Percentiles rank a stretch among this genome's conserved stretches.
phyloP scores from a whole-genome alignment of 2,113 vertebrate species.

The Tragelaphus imberbis region DNA sequence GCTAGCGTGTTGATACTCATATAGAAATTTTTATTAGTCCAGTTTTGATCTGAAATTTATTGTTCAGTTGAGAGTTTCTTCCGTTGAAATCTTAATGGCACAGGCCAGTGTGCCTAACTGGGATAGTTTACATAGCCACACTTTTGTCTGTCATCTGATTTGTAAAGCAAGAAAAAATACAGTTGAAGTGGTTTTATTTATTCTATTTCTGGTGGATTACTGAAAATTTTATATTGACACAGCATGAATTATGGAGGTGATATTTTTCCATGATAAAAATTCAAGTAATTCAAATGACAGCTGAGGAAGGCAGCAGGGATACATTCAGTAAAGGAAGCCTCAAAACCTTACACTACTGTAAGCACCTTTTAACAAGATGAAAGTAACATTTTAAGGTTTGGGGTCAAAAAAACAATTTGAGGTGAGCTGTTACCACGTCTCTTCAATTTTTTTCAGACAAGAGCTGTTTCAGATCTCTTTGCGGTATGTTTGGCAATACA shows the following conservation, averaged over 20 bases:
- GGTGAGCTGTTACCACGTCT: conserved; percentile 69
- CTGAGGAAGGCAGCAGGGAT: conserved; percentile 35
- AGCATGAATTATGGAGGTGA: conserved; percentile 18
- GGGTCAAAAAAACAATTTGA: conserved; percentile 62
- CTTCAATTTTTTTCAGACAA: conserved; percentile 66
- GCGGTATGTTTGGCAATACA: conserved; percentile 78
- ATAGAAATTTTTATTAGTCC: conserved; percentile 11
- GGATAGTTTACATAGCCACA: background rate
- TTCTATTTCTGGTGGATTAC: conserved; percentile 35
- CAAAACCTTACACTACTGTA: conserved; percentile 48
- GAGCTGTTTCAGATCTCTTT: conserved; percentile 72
- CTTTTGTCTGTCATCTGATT: background rate
- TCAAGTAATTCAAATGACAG: conserved; percentile 41
- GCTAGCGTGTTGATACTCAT: conserved; percentile 9
- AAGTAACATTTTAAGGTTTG: conserved; percentile 72
- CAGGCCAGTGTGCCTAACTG: background rate
- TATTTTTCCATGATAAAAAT: conserved; percentile 51
- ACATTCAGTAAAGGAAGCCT: conserved; percentile 38
- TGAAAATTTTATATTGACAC: background rate
- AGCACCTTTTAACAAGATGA: conserved; percentile 69
- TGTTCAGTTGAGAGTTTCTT: background rate
- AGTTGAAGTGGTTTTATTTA: conserved; percentile 22
- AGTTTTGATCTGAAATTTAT: conserved; percentile 6
- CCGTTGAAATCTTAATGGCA: conserved; percentile 2
- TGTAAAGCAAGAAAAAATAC: conserved; percentile 42